phyloP scores from a whole-genome alignment of 2,888 invertebrate species.

The Lasius platythorax region DNA sequence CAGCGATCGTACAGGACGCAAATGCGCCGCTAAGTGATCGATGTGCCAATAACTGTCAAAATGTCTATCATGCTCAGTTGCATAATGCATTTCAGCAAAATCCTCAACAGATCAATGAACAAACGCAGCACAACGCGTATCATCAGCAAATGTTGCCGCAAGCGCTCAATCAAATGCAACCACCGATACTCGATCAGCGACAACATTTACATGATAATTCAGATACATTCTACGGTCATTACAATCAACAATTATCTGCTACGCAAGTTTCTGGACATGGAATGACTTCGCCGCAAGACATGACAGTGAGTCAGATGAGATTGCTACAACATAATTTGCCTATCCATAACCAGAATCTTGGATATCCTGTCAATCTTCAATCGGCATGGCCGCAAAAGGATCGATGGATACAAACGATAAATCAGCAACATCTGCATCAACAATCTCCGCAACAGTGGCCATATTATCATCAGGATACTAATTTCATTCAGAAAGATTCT shows the following conservation, averaged over 20 bases:
- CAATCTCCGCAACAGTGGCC: neutral
- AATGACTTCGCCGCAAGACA: slow-evolving; percentile 75
- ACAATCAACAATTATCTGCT: slow-evolving; percentile 16
- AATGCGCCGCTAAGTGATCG: neutral
- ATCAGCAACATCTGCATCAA: slow-evolving; percentile 22
- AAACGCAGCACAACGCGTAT: slow-evolving; percentile 59
- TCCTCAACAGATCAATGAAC: slow-evolving; percentile 64
- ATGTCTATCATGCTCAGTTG: neutral
- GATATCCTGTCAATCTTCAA: slow-evolving; percentile 26
- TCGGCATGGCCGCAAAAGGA: slow-evolving; percentile 19
- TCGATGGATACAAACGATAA: slow-evolving; percentile 10
- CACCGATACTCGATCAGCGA: slow-evolving; percentile 25
- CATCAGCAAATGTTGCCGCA: slow-evolving; percentile 68
- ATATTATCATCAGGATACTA: neutral
- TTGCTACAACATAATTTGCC: slow-evolving; percentile 2
- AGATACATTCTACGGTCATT: slow-evolving; percentile 36
- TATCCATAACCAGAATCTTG: slow-evolving; percentile 4
- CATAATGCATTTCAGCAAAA: slow-evolving; percentile 20
- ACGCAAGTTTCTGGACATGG: slow-evolving; percentile 47
- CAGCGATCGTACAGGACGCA: neutral
- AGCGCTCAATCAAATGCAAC: slow-evolving; percentile 52
- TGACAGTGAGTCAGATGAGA: slow-evolving; percentile 57
- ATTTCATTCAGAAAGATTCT: neutral
- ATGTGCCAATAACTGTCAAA: slow-evolving; percentile 8
- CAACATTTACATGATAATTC: slow-evolving; percentile 21